These are phyloP conservation scores for Erpornis zantholeuca DNA, from an alignment of 2,113 vertebrate species.

Conservation along the genomic window DNA sequence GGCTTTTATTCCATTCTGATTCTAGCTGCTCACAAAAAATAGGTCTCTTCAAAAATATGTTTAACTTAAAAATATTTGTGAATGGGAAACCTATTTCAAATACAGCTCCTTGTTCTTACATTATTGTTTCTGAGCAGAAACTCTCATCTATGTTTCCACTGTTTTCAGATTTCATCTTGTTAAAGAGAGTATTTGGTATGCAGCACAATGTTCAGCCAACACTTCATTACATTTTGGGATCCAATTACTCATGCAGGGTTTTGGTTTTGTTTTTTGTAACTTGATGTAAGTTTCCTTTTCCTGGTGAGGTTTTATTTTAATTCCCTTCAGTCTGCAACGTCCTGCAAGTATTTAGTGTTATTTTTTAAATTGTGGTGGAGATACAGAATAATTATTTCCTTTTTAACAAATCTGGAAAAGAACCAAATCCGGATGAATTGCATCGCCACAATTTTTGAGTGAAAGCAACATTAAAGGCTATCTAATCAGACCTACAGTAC, in stretches of 20 bases:
- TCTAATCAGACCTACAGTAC: conserved; percentile 52
- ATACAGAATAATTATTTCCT: conserved; percentile 35
- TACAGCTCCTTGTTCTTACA: background rate
- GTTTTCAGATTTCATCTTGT: conserved; percentile 40
- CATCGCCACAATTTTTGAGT: conserved; percentile 20
- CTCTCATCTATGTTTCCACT: conserved; percentile 19
- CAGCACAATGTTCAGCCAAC: background rate
- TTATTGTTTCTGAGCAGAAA: conserved; percentile 17
- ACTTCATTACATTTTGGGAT: conserved; percentile 50
- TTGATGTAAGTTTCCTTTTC: conserved; percentile 46
- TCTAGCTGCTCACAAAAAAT: background rate
- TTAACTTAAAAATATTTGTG: conserved; percentile 4
- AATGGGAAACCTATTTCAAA: conserved; percentile 17
- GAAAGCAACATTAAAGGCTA: conserved; percentile 36
- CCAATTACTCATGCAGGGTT: conserved; percentile 34
- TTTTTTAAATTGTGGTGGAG: conserved; percentile 15
- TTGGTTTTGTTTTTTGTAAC: background rate
- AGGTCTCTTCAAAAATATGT: background rate
- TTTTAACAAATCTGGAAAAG: conserved; percentile 43
- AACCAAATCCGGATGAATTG: conserved; percentile 54
- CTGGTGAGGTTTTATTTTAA: conserved; percentile 48
- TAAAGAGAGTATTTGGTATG: conserved; percentile 28
- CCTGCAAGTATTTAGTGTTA: conserved; percentile 12
- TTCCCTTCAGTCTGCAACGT: conserved; percentile 27
- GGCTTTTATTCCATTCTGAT: background rate